These are phyloP conservation scores for Cairina moschata DNA, from an alignment of 2,113 vertebrate species.

Conservation along the genomic window DNA sequence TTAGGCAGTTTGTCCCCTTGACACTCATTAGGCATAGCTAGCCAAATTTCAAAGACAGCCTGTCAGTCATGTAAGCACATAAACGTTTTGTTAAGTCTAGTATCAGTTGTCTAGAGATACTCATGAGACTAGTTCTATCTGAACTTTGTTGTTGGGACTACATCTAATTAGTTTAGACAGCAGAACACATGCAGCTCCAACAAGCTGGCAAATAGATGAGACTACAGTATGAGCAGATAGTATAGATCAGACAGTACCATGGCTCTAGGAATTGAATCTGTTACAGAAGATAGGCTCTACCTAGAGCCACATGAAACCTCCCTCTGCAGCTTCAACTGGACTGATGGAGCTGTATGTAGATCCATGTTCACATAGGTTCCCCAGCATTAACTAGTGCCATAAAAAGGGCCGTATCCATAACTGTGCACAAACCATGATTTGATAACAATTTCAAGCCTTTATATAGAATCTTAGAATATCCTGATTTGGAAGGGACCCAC, in stretches of 20 bases:
- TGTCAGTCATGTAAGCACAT: background rate
- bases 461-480: background rate
- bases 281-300: background rate
- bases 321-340: background rate
- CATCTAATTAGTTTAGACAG: background rate
- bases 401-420: accelerated
- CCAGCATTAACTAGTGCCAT: background rate
- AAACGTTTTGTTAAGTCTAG: background rate
- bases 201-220: background rate
- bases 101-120: background rate
- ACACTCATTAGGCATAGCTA: background rate
- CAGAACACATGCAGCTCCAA: background rate
- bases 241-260: background rate
- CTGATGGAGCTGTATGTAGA: background rate
- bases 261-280: background rate
- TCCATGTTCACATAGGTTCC: background rate
- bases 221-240: too few relatives aligned
- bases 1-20: background rate
- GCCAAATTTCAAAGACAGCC: background rate
- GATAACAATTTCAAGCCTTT: background rate
- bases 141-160: background rate
- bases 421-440: background rate
- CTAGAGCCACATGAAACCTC: background rate
- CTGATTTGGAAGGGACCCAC: background rate
- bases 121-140: background rate